phyloP scores from a whole-genome alignment of 2,888 invertebrate species.

The Epinotia brunnichana region DNA sequence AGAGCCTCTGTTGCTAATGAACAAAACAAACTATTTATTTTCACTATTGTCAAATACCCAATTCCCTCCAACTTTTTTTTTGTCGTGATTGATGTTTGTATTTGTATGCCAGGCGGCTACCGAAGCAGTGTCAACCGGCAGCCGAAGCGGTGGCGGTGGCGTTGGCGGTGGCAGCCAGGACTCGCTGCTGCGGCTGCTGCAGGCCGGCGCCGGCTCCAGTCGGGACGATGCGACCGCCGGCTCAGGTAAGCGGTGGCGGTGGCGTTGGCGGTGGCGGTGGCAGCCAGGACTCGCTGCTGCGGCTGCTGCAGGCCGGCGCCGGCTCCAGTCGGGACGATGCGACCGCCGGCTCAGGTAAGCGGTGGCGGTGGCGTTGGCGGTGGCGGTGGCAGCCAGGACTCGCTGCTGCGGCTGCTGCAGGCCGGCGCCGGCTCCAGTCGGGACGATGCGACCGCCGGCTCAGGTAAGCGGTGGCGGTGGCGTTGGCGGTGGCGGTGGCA shows the following conservation, averaged over 20 bases:
- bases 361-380: conserved; percentile 48
- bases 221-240: background rate
- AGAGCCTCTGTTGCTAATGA: too few relatives aligned
- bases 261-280: conserved; percentile 47
- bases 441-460: background rate
- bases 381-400: conserved; percentile 55
- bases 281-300: conserved; percentile 60
- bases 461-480: conserved; percentile 47
- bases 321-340: conserved; percentile 44
- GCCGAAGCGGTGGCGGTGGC: conserved; percentile 51
- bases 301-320: conserved; percentile 60
- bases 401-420: conserved; percentile 62
- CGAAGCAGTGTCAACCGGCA: conserved; percentile 59
- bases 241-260: conserved; percentile 45
- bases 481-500: conserved; percentile 48
- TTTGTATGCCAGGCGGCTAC: conserved; percentile 67
- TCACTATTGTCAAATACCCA: too few relatives aligned
- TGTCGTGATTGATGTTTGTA: background rate
- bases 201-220: conserved; percentile 54
- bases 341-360: conserved; percentile 19
- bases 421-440: conserved; percentile 53
- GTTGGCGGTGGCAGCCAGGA: conserved; percentile 54
- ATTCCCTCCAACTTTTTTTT: too few relatives aligned
- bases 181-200: conserved; percentile 62
- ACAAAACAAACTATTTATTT: too few relatives aligned